Evolutionary conservation across 1,140 invertebrate genomes (phyloP).

Genomic region (Drosophila obscura): DNA sequence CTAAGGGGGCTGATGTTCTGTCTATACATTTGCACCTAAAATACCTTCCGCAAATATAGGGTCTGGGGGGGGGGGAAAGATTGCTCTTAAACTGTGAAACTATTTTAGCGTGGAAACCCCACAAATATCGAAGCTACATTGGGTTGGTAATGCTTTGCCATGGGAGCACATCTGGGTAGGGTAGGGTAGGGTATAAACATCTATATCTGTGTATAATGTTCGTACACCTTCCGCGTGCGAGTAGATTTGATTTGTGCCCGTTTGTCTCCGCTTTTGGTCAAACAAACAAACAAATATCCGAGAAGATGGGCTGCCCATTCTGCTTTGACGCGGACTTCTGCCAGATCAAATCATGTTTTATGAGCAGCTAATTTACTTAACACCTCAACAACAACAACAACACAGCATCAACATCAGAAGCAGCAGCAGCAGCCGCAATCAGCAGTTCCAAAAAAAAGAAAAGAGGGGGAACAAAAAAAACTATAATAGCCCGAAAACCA

Average conservation of each 20-base stretch:
- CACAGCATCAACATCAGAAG: neutral
- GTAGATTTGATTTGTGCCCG: constrained; percentile 50
- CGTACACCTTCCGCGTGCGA: constrained; percentile 11
- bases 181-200: neutral
- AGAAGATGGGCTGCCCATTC: constrained; percentile 38
- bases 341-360: constrained; percentile 79
- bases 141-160: too few relatives aligned
- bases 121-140: too few relatives aligned
- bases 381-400: constrained; percentile 60
- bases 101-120: too few relatives aligned
- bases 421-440: constrained; percentile 6
- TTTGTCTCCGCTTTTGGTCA: constrained; percentile 71
- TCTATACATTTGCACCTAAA: too few relatives aligned
- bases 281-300: constrained; percentile 48
- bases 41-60: too few relatives aligned
- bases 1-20: too few relatives aligned
- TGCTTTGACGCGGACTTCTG: constrained; percentile 50
- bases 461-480: constrained; percentile 26
- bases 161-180: neutral
- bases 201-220: constrained; percentile 15
- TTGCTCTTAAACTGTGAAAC: too few relatives aligned
- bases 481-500: constrained; percentile 57
- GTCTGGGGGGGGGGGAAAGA: neutral
- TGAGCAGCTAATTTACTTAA: constrained; percentile 83
- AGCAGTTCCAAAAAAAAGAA: neutral